These are phyloP conservation scores for Cirrhinus mrigala DNA, from an alignment of 2,797 vertebrate species.

Conservation along the genomic window DNA sequence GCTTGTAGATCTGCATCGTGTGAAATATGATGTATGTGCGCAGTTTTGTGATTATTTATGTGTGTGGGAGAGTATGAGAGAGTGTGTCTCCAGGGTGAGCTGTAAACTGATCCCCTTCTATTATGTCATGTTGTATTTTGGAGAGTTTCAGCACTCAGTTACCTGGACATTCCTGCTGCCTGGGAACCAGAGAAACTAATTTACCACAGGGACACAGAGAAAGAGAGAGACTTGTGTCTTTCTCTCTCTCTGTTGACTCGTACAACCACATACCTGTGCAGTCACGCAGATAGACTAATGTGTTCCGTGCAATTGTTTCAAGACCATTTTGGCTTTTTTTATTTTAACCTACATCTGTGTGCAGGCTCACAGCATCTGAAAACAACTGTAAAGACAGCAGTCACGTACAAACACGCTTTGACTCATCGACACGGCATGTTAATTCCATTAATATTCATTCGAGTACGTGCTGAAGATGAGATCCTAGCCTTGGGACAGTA, in stretches of 20 bases:
- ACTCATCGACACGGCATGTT: constrained; percentile 58
- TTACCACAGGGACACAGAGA: constrained; percentile 64
- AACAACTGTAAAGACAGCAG: constrained; percentile 41
- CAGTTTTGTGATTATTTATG: constrained; percentile 51
- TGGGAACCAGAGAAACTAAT: constrained; percentile 72
- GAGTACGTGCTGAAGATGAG: constrained; percentile 78
- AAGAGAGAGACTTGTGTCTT: constrained; percentile 62
- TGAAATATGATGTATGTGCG: not conserved
- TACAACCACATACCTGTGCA: constrained; percentile 52
- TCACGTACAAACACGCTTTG: constrained; percentile 40
- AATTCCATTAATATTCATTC: constrained; percentile 72
- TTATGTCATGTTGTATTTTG: constrained; percentile 62
- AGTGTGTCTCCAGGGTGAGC: constrained; percentile 50
- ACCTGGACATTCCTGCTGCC: constrained; percentile 76
- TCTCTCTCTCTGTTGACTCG: constrained; percentile 62
- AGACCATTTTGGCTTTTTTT: constrained; percentile 5
- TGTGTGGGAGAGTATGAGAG: constrained; percentile 51
- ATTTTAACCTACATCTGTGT: not conserved
- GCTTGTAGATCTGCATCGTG: not conserved
- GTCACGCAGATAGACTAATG: constrained; percentile 47
- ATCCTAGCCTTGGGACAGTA: constrained; percentile 74
- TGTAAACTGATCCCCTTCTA: constrained; percentile 58
- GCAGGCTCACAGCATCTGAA: constrained; percentile 38
- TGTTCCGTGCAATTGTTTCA: constrained; percentile 34
- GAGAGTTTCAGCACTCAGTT: constrained; percentile 60